Evolutionary conservation across 2,797 vertebrate genomes (phyloP), one percentile per base, ranked within the genome.

Genomic region (Cyclopterus lumpus): DNA sequence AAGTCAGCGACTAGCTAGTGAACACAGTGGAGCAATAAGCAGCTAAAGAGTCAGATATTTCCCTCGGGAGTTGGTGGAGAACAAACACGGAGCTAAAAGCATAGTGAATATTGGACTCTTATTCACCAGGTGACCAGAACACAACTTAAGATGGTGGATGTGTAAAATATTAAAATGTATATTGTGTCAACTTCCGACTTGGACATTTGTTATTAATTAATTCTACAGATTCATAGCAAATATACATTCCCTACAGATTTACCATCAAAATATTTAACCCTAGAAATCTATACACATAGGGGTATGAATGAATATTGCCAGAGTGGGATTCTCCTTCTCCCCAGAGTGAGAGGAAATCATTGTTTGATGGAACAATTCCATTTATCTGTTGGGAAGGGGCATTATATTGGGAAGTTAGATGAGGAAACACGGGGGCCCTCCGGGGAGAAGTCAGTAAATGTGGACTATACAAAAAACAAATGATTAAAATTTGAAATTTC

Each of bases 401-500:
- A 11, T 74, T 84, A 85, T 84, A 77, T 81, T 64, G 66, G 66
- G 67, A 73, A 71, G 72, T 87, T 79, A 86, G 77, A 85, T 71
- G 82, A 86, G 83, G 59, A 89, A 83, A 83, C 77, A 80, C 9
- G 20, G 63, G 20, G 24, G 73, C 70, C 83, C 77, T 49, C 0
- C 49, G 61, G 73, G 77, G 54, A 69, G 32, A 74, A 76, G 71
- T 78, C 71, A 4, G 81, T 72, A 75, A 80, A 75, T 84, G 77
- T 80, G 71, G 84, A 81, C 84, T 73, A 74, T 73, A 83, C 64
- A 86, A 82, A 86, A 91, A 83, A 89, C 82, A 87, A 91, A 87
- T 86, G 68, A 91, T 92, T 87, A 84, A 87, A 91, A 89, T 89
- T 85, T 75, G 58, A 89, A 91, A 91, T 93, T 89, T 88, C 82